Conservation (phyloP, 1,140 invertebrate genomes). For the Arctopsyche grandis region DNA sequence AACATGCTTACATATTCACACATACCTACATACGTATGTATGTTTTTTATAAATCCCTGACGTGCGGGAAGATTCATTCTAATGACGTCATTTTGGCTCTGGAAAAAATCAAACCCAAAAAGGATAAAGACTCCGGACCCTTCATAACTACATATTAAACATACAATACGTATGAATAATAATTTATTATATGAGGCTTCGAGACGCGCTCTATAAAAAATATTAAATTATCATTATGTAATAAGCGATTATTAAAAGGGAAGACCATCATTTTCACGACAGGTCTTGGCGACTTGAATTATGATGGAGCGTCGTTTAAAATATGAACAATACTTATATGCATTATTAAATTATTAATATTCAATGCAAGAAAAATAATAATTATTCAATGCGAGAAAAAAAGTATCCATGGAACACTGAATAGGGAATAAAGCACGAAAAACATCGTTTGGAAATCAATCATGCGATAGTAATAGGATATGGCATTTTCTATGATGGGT, state of each 20-base stretch:
- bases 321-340: not conserved
- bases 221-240: constrained; percentile 3
- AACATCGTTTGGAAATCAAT: not conserved
- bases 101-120: constrained; percentile 11
- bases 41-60: too few species aligned
- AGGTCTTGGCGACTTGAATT: not conserved
- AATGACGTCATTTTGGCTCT: too few species aligned
- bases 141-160: not conserved
- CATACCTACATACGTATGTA: too few species aligned
- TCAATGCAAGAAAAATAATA: not conserved
- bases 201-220: not conserved
- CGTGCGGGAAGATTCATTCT: too few species aligned
- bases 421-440: not conserved
- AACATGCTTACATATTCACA: too few species aligned
- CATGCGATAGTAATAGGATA: not conserved
- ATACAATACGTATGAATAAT: constrained; percentile 21
- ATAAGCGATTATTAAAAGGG: not conserved
- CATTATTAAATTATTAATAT: not conserved
- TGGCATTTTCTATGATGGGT: not conserved
- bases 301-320: not conserved
- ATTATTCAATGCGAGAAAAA: not conserved
- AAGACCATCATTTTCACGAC: not conserved
- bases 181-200: constrained; percentile 11
- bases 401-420: not conserved
- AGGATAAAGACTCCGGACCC: not conserved